These are phyloP conservation scores for Cephus pygmeus DNA, from an alignment of 2,888 invertebrate genomes.

Conservation along the genomic window DNA sequence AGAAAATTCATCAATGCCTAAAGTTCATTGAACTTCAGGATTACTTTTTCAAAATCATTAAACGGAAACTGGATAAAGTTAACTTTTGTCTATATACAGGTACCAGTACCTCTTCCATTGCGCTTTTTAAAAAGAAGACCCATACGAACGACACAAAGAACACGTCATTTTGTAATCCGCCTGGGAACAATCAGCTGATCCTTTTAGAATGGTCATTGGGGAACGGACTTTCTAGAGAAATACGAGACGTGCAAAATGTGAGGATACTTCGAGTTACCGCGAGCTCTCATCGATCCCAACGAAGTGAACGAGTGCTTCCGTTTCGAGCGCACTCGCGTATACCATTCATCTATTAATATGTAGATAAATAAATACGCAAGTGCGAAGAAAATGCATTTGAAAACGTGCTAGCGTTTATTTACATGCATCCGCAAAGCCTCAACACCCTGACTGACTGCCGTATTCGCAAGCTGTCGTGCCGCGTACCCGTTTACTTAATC, in stretches of 20 bases:
- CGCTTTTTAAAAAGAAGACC: not conserved
- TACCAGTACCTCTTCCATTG: not conserved
- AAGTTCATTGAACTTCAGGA: not conserved
- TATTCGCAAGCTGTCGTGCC: slow-evolving; percentile 29
- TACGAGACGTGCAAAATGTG: not conserved
- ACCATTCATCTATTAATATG: not conserved
- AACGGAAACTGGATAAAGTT: not conserved
- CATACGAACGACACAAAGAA: not conserved
- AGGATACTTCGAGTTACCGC: not conserved
- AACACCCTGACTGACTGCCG: slow-evolving; percentile 33
- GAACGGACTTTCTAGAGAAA: not conserved
- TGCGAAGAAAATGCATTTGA: not conserved
- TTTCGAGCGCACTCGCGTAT: not conserved
- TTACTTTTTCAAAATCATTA: not conserved
- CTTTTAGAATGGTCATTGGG: too few relatives aligned
- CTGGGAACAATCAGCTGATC: not conserved
- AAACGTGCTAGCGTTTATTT: slow-evolving; percentile 6
- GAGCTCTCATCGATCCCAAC: not conserved
- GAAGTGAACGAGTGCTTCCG: not conserved
- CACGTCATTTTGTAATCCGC: not conserved
- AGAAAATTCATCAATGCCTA: not conserved
- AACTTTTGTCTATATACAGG: not conserved
- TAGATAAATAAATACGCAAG: not conserved
- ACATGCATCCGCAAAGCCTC: slow-evolving; percentile 13
- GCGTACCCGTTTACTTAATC: slow-evolving; percentile 15